Base-by-base conservation (phyloP, 1,140 invertebrate genomes). In the Cyrtorhinus lividipennis region DNA sequence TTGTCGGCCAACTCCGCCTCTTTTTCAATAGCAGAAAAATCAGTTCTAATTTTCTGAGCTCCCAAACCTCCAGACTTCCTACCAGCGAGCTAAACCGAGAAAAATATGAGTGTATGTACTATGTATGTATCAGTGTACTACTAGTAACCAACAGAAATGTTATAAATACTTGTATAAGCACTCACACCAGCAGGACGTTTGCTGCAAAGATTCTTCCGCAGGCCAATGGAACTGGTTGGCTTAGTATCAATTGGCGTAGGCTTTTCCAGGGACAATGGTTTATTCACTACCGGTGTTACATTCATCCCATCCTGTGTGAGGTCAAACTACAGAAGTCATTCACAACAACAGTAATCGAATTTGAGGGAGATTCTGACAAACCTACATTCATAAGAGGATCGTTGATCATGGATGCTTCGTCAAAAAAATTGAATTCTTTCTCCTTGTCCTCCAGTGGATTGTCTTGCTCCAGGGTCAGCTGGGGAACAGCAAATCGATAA, bases 11-110 rank as follows among this genome's bases (percentile, higher is more conserved):
- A 80, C 64, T 77, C 77, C 66, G 86, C 83, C 71, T 90, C 86
- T 68, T 84, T 84, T 76, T 98, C 95, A 53, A 98, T 84, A 70
- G 96, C 94, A n/a, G 87, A 87, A 75, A 99, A 99, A 75, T 98
- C 94, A 13, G 87, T 82, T 69, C 86, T 91, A 3, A 98, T 90
- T 74, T 91, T 91, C 62, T 93, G 94, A n/a, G 95, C 96, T 62
- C 95, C 95, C n/a, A 98, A 74, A 1, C 92, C 89, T 46, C 81
- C 82, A 38, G 67, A 25, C 73, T 90, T 95, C 71, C 93, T 95
- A 0, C 80, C 83, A 13, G 90, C 90, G 63, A 93, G 69, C 87
- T 89, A 67, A 22, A 70, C 69, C n/a, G 26, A 61, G 61, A 66
- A 70, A 12, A 67, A 64, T 45, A 62, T 23, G 24, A n/a, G n/a